A percentile compares a stretch with the other conserved stretches of the same genome.
phyloP scores from a whole-genome alignment of 2,888 invertebrate genomes.

The Rhamphomyia laevipes region DNA sequence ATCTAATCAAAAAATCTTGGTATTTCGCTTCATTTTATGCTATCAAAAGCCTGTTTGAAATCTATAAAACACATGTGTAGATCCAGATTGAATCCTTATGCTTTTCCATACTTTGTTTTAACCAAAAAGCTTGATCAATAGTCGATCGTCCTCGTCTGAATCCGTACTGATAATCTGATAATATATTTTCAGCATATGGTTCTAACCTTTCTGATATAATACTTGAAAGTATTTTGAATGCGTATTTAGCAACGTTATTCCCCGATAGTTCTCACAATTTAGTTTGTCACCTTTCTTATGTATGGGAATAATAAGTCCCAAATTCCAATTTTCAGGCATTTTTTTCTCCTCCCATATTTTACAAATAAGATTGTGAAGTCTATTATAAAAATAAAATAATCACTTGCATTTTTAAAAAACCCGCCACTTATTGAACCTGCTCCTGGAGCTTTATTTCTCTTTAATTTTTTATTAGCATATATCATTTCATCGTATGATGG shows the following conservation, averaged over 20 bases:
- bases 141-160: neutral
- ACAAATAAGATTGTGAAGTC: too few relatives aligned
- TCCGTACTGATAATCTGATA: neutral
- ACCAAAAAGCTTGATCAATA: neutral
- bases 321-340: too few relatives aligned
- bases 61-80: neutral
- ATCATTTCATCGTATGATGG: too few relatives aligned
- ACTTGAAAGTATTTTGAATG: neutral
- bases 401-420: neutral
- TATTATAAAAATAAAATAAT: neutral
- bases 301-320: too few relatives aligned
- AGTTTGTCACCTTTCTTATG: constrained; percentile 3
- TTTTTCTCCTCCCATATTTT: too few relatives aligned
- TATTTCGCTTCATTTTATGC: neutral
- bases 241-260: neutral
- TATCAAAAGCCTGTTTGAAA: too few relatives aligned
- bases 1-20: neutral
- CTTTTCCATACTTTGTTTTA: neutral
- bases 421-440: neutral
- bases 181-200: too few relatives aligned
- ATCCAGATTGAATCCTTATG: neutral
- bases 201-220: too few relatives aligned
- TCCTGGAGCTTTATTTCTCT: constrained; percentile 2
- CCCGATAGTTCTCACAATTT: constrained; percentile 1
- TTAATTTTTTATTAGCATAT: too few relatives aligned